phyloP scores from a whole-genome alignment of 2,113 vertebrate genomes.

The Urocynchramus pylzowi region DNA sequence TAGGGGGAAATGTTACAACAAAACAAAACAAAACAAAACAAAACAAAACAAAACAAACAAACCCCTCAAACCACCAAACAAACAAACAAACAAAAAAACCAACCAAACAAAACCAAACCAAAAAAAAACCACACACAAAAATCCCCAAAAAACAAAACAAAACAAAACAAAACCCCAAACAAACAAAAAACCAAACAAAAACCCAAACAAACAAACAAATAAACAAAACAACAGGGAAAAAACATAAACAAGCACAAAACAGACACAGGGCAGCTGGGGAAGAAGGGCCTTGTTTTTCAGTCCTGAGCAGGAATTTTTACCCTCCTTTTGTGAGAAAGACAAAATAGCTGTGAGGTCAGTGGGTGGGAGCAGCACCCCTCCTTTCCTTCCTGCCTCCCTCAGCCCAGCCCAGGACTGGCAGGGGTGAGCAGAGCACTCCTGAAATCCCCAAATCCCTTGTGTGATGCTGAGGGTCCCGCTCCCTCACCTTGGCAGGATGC shows the following conservation, averaged over 20 bases:
- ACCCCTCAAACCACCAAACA: background rate
- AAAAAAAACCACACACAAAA: no score
- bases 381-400: background rate
- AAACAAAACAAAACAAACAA: background rate
- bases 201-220: background rate
- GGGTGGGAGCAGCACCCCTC: background rate
- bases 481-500: fast-evolving
- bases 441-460: fast-evolving
- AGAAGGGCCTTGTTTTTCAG: background rate
- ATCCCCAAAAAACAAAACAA: no score
- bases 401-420: background rate
- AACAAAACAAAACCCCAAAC: background rate
- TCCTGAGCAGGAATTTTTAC: background rate
- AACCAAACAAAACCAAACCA: background rate
- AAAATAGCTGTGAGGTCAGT: background rate
- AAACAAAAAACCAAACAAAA: background rate
- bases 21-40: background rate
- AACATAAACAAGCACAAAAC: background rate
- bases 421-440: background rate
- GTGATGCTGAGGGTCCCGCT: fast-evolving
- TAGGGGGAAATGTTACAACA: fast-evolving
- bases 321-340: background rate
- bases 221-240: background rate
- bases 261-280: background rate
- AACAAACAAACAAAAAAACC: no score